A percentile compares a stretch with the other conserved stretches of the same genome.
Evolutionary conservation across 2,888 invertebrate species (phyloP).

Genomic region (Ophion ellenae): DNA sequence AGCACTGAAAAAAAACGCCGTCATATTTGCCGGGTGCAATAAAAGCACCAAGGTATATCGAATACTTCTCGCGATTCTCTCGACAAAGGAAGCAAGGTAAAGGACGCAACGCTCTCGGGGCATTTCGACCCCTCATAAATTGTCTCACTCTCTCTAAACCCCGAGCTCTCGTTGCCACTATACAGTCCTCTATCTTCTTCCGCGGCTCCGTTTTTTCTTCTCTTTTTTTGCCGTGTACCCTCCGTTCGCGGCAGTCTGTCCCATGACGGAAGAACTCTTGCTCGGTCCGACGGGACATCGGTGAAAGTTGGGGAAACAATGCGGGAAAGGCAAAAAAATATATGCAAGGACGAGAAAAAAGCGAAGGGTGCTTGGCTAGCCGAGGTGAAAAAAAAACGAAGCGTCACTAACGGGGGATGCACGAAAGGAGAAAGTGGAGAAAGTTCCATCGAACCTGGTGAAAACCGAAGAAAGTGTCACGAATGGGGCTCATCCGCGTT

Average conservation of each 20-base stretch:
- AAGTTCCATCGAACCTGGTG: constrained; percentile 54
- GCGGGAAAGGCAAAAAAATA: constrained; percentile 70
- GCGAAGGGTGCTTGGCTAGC: constrained; percentile 39
- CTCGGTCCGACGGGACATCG: constrained; percentile 60
- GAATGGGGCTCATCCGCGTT: background rate
- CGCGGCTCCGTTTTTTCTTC: constrained; percentile 71
- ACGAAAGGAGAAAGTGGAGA: constrained; percentile 70
- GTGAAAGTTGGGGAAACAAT: constrained; percentile 81
- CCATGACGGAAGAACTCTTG: constrained; percentile 58
- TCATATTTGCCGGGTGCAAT: constrained; percentile 42
- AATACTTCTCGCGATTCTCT: constrained; percentile 20
- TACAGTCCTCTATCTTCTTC: constrained; percentile 64
- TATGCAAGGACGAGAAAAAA: constrained; percentile 55
- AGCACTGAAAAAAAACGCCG: constrained; percentile 19
- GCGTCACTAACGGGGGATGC: constrained; percentile 66
- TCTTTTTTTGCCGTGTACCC: constrained; percentile 41
- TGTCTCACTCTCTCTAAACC: constrained; percentile 59
- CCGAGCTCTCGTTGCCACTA: constrained; percentile 28
- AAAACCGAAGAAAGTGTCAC: constrained; percentile 27
- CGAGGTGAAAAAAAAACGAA: constrained; percentile 49
- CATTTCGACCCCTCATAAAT: constrained; percentile 77
- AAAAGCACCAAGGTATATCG: constrained; percentile 53
- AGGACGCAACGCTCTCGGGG: constrained; percentile 30
- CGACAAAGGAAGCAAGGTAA: constrained; percentile 3
- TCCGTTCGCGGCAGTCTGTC: constrained; percentile 46